Evolutionary conservation across 2,113 vertebrate species (phyloP).

Genomic region (Plectropomus leopardus): DNA sequence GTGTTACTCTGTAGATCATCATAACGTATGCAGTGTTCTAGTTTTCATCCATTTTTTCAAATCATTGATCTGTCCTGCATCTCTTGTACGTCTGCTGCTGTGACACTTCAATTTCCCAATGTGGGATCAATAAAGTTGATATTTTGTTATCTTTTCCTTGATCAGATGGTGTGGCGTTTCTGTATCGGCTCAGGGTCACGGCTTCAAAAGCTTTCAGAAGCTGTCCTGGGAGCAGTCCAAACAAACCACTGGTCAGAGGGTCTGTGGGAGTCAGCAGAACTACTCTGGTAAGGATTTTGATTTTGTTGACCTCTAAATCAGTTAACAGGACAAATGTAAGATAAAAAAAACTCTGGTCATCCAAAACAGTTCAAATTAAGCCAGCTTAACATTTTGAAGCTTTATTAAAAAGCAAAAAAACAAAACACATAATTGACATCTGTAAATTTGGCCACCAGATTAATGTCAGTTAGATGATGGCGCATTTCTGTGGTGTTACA

Average conservation of each 20-base stretch:
- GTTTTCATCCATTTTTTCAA: neutral
- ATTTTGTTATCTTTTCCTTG: neutral
- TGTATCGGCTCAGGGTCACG: neutral
- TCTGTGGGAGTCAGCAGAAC: constrained; percentile 23
- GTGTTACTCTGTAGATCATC: no score
- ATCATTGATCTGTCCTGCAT: neutral
- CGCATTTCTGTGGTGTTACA: neutral
- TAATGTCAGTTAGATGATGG: neutral
- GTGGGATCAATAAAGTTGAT: neutral
- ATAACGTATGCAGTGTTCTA: neutral
- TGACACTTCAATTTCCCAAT: neutral
- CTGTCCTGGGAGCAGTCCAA: neutral
- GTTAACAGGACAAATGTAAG: neutral
- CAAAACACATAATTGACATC: neutral
- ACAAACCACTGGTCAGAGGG: constrained; percentile 19
- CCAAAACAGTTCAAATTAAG: neutral
- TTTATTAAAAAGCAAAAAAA: no score
- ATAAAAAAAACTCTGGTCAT: no score
- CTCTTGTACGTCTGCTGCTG: neutral
- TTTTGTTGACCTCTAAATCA: constrained; percentile 23
- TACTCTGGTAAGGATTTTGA: constrained; percentile 33
- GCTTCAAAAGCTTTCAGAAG: neutral
- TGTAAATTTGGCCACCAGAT: neutral
- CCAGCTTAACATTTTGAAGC: neutral
- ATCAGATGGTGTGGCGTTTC: neutral